Percentiles rank a stretch among this genome's conserved stretches.
phyloP scores from a whole-genome alignment of 1,140 invertebrate genomes.

The Papilio aristodemus region DNA sequence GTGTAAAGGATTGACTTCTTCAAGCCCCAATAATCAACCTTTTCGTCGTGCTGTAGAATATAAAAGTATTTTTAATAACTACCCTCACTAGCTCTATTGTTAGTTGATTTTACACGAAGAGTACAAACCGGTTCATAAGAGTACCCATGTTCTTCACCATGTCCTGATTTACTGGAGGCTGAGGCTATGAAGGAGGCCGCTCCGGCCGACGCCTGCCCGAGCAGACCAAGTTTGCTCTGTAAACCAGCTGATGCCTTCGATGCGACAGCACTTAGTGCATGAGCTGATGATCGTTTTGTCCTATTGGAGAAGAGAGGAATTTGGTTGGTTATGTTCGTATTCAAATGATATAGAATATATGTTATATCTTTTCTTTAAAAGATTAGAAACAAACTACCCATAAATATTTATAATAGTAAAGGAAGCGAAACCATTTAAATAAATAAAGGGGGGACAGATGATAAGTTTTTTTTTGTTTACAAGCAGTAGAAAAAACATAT shows the following conservation, averaged over 20 bases:
- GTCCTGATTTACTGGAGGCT: constrained; percentile 81
- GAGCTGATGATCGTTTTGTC: constrained; percentile 69
- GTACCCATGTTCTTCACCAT: constrained; percentile 69
- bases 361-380: constrained; percentile 5
- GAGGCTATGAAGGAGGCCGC: constrained; percentile 79
- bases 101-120: background rate
- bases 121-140: constrained; percentile 71
- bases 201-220: constrained; percentile 79
- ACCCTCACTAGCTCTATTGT: too few relatives aligned
- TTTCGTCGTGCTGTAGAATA: constrained; percentile 67
- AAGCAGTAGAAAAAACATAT: too few relatives aligned
- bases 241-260: constrained; percentile 78
- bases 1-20: constrained; percentile 91
- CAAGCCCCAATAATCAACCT: constrained; percentile 87
- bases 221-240: constrained; percentile 80
- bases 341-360: background rate
- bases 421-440: too few relatives aligned
- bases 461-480: too few relatives aligned
- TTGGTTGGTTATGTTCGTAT: too few relatives aligned
- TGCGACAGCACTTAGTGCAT: constrained; percentile 58
- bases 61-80: background rate
- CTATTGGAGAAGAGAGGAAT: constrained; percentile 40
- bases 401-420: too few relatives aligned
- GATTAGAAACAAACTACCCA: too few relatives aligned
- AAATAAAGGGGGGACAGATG: too few relatives aligned